These are phyloP conservation scores for Oncorhynchus keta DNA, from an alignment of 2,113 vertebrate genomes.

Conservation along the genomic window DNA sequence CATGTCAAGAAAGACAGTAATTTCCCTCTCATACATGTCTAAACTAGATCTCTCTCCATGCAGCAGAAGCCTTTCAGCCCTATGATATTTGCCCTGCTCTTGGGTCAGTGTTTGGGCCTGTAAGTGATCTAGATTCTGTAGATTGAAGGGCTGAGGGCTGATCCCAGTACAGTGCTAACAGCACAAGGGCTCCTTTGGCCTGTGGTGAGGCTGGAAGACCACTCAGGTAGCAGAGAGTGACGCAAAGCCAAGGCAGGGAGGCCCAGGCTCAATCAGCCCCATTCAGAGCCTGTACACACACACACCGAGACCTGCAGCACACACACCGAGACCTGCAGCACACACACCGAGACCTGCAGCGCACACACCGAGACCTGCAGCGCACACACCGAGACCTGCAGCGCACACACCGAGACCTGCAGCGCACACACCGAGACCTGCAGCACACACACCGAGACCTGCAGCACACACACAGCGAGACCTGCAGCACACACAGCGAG, in stretches of 20 bases:
- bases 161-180: background rate
- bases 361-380: too few species aligned
- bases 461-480: too few species aligned
- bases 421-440: too few species aligned
- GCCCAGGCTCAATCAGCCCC: constrained; percentile 60
- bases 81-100: background rate
- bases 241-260: constrained; percentile 58
- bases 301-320: background rate
- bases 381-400: too few species aligned
- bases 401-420: too few species aligned
- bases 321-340: too few species aligned
- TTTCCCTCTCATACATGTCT: background rate
- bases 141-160: background rate
- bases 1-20: background rate
- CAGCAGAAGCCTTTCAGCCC: background rate
- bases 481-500: too few species aligned
- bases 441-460: too few species aligned
- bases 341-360: too few species aligned
- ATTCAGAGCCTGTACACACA: constrained; percentile 58
- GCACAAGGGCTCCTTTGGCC: constrained; percentile 6
- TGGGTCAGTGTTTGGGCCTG: background rate
- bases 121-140: background rate
- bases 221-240: constrained; percentile 58
- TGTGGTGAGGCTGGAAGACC: constrained; percentile 49
- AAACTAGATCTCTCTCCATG: background rate